Evolutionary conservation across 2,113 vertebrate species (phyloP), one percentile per base, ranked within the genome.

Genomic region (Tyto alba): DNA sequence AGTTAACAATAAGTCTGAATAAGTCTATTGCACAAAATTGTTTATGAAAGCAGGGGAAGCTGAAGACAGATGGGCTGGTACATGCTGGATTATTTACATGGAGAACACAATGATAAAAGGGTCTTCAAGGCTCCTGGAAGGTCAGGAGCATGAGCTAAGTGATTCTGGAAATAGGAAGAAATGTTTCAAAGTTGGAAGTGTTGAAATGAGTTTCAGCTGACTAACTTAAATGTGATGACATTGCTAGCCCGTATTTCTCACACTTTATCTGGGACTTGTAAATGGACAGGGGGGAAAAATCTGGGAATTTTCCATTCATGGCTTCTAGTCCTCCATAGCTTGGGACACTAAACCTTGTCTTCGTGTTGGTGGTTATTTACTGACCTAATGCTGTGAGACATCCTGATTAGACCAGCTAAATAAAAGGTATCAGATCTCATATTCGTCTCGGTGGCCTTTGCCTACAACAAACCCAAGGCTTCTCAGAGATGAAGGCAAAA

Each of bases 31-130:
- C 87, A 94, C 67, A 79, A 88, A 96, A 88, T 76, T 94, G 81
- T 95, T 97, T 96, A 91, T 66, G 89, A 95, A 95, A 96, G 63
- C 41, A 67, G 50, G 67, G 45, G 78, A 89, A 85, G 81, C 48
- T 95, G 71, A 80, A 95, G 78, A 91, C 87, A 83, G 73, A 95
- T 93, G 81, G 86, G 72, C 71, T 87, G 77, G 69, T 82, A 76
- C 13, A 0, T 85, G 77, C 50, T 8, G 23, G 38, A 71, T 88
- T 94, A 89, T 85, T 95, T 95, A 89, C 29, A n/a, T 55, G 81
- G 50, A 76, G 67, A 90, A 43, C 45, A 85, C 81, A 13, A 34
- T 50, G 84, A 88, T 93, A 85, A 95, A 96, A 91, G 90, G 63
- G 55, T 96, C 75, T 91, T 94, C 71, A 85, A 88, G 57, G 78